Base-by-base conservation (phyloP, 2,888 invertebrate genomes). In the Chouioia cunea region DNA sequence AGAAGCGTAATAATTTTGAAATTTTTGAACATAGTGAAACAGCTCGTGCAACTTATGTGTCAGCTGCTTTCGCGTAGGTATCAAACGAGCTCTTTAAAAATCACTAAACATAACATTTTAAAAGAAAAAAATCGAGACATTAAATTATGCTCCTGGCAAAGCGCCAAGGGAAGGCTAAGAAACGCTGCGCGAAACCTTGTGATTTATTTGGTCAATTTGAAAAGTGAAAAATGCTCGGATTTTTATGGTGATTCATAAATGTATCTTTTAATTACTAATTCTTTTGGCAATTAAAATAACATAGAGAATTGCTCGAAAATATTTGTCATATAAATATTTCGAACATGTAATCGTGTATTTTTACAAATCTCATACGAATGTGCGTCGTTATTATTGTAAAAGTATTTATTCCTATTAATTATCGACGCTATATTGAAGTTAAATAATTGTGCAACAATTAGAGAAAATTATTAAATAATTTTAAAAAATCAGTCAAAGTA, bases 41-140 rank as follows among this genome's bases (percentile, higher is more conserved):
- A 20, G 12, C 46, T 22, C 4, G 15, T 23, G 36, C 46, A 47
- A 59, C 44, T 60, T 67, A 53, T 59, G 53, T 20, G 27, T 53
- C 47, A 59, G 59, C 47, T 67, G 36, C 47, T 67, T 64, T 60
- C 59, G n/a, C n/a, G 53, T 47, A 36, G 59, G 36, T 36, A 36
- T 12, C 44, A 59, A 59, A 60, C 60, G 50, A 53, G 18, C 66
- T 59, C 59, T 67, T 67, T 60, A 67, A 67, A 59, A 67, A 67
- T 67, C 66, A 60, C 59, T 67, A 59, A 59, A 53, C 59, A 67
- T 67, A 50, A 67, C 59, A 60, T 67, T 67, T 36, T n/a, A 36
- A 53, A 58, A 60, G 60, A 54, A 62, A 63, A 50, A 62, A 62
- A 36, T 43, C n/a, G 50, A 59, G 47, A 53, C 53, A 60, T 67